A percentile compares a stretch with the other conserved stretches of the same genome.
Evolutionary conservation across 1,140 invertebrate species (phyloP).

Genomic region (Drosophila kurseongensis): DNA sequence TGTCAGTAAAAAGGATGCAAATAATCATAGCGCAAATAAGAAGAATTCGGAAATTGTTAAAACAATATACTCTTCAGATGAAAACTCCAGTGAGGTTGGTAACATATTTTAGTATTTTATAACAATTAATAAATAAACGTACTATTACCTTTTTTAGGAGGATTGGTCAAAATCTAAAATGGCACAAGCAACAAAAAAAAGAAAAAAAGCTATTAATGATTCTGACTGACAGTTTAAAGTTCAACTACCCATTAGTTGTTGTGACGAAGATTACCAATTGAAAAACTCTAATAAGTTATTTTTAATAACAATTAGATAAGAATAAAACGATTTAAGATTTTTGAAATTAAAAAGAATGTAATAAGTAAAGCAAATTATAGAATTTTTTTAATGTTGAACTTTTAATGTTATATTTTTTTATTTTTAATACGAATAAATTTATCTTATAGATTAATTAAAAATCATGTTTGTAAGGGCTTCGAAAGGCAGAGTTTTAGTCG

Average conservation of each 20-base stretch:
- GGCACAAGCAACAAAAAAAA: constrained; percentile 74
- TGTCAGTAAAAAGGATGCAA: too few species aligned
- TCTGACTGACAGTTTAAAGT: constrained; percentile 80
- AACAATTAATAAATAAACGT: not conserved
- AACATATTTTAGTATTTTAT: not conserved
- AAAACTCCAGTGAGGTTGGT: constrained; percentile 78
- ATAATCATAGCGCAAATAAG: constrained; percentile 71
- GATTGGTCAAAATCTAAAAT: constrained; percentile 83
- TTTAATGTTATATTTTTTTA: constrained; percentile 70
- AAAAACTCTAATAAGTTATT: not conserved
- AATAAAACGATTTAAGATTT: constrained; percentile 31
- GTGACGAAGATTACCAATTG: constrained; percentile 42
- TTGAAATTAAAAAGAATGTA: constrained; percentile 43
- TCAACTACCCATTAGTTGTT: constrained; percentile 38
- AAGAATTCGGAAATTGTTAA: constrained; percentile 78
- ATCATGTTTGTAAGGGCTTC: too few species aligned
- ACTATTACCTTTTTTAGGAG: constrained; percentile 49
- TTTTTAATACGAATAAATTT: constrained; percentile 67
- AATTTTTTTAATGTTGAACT: constrained; percentile 57
- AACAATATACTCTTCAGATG: constrained; percentile 81
- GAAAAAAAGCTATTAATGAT: constrained; percentile 82
- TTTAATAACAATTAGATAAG: too few species aligned
- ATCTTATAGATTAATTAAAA: constrained; percentile 15
- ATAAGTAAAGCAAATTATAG: constrained; percentile 54
- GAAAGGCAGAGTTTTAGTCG: too few species aligned